These are phyloP conservation scores for Drosophila bipectinata DNA, from an alignment of 1,140 invertebrate species.

Conservation along the genomic window DNA sequence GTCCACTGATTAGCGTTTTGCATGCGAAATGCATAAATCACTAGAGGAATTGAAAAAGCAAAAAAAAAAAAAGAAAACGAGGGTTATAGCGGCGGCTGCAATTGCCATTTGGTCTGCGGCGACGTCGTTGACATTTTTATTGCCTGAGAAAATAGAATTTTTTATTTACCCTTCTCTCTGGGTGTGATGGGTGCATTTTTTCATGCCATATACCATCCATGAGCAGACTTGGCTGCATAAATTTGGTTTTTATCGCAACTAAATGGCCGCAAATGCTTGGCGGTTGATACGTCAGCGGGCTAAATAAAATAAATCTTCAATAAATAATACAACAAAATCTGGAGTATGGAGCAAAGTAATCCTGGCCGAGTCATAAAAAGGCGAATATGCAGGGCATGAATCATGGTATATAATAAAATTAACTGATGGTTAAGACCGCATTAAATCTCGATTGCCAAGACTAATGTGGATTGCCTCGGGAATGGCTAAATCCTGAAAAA, in stretches of 20 bases:
- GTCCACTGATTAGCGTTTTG: constrained; percentile 78
- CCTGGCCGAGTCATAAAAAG: constrained; percentile 47
- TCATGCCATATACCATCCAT: constrained; percentile 16
- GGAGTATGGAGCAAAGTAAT: constrained; percentile 1
- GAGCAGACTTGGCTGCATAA: constrained; percentile 64
- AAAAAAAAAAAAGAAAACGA: constrained; percentile 24
- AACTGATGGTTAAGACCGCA: constrained; percentile 19
- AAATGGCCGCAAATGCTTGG: constrained; percentile 73
- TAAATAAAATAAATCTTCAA: constrained; percentile 77
- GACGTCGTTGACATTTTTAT: constrained; percentile 78
- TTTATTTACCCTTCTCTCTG: constrained; percentile 41
- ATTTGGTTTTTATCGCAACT: constrained; percentile 75
- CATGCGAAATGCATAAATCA: constrained; percentile 80
- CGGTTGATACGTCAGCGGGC: constrained; percentile 51
- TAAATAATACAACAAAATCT: constrained; percentile 50
- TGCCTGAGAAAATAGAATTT: constrained; percentile 80
- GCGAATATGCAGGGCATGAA: constrained; percentile 37
- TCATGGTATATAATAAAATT: constrained; percentile 36
- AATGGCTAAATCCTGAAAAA: background rate
- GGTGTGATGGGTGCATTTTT: constrained; percentile 25
- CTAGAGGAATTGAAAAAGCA: constrained; percentile 8
- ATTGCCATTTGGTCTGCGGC: constrained; percentile 63
- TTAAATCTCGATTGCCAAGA: background rate
- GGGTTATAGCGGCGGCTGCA: constrained; percentile 50
- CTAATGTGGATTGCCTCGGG: background rate